Percentiles rank a stretch among this genome's conserved stretches.
Evolutionary conservation across 2,797 vertebrate genomes (phyloP).

Genomic region (Acanthopagrus latus): DNA sequence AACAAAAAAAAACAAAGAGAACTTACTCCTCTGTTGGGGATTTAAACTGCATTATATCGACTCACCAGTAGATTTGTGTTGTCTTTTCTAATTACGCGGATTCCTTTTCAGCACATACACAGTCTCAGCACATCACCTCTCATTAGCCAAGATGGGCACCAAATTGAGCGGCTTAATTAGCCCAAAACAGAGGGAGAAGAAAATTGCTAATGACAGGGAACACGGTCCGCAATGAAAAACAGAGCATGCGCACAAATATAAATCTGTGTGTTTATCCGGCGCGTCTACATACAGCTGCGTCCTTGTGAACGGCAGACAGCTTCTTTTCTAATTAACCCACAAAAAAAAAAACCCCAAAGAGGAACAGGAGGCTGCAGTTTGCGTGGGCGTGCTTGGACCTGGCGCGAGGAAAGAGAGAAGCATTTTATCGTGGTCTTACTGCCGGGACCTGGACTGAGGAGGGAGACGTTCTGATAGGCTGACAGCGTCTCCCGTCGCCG

Average conservation of each 20-base stretch:
- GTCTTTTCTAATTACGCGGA: constrained; percentile 63
- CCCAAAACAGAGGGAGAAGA: constrained; percentile 60
- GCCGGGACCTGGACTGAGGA: constrained; percentile 52
- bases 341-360: constrained; percentile 68
- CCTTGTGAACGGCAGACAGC: constrained; percentile 77
- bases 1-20: neutral
- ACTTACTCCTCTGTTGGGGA: neutral
- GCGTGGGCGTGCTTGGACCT: constrained; percentile 47
- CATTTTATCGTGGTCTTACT: constrained; percentile 40
- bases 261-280: constrained; percentile 11
- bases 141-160: constrained; percentile 64
- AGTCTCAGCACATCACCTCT: constrained; percentile 66
- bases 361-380: constrained; percentile 56
- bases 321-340: constrained; percentile 84
- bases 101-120: constrained; percentile 49
- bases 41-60: constrained; percentile 26
- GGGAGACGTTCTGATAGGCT: constrained; percentile 69
- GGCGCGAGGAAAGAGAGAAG: constrained; percentile 43
- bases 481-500: constrained; percentile 32
- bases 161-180: constrained; percentile 73
- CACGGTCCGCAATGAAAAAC: constrained; percentile 51
- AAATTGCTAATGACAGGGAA: constrained; percentile 67
- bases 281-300: constrained; percentile 75
- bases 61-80: constrained; percentile 54
- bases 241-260: constrained; percentile 10